These are phyloP conservation scores for Himalopsyche japonica DNA, from an alignment of 2,888 invertebrate species.

Conservation along the genomic window DNA sequence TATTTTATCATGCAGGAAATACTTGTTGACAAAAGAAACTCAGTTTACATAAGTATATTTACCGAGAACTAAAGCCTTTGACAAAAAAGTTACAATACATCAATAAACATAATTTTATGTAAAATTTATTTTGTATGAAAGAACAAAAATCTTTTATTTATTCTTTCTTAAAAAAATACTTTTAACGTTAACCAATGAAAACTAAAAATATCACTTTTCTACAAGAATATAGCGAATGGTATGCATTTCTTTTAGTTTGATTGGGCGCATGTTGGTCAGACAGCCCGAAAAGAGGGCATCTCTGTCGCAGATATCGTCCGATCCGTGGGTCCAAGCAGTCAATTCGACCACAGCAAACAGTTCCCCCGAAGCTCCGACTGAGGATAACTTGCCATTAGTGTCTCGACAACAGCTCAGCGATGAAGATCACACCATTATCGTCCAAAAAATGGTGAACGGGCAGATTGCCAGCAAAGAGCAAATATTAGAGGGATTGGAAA, in stretches of 20 bases:
- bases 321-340: conserved; percentile 78
- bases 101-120: too few relatives aligned
- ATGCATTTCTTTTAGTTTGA: conserved; percentile 74
- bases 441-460: conserved; percentile 96
- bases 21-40: too few relatives aligned
- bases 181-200: too few relatives aligned
- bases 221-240: too few relatives aligned
- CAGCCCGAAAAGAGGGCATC: conserved; percentile 91
- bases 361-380: conserved; percentile 47
- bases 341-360: conserved; percentile 47
- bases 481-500: conserved; percentile 90
- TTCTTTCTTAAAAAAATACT: too few relatives aligned
- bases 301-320: conserved; percentile 82
- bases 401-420: conserved; percentile 88
- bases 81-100: too few relatives aligned
- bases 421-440: conserved; percentile 87
- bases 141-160: too few relatives aligned
- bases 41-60: too few relatives aligned
- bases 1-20: too few relatives aligned
- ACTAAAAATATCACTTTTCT: too few relatives aligned
- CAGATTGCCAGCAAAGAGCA: conserved; percentile 93
- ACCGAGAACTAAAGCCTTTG: too few relatives aligned
- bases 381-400: conserved; percentile 79
- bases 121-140: too few relatives aligned
- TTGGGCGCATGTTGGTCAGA: conserved; percentile 89